Evolutionary conservation across 2,888 invertebrate genomes (phyloP).

Genomic region (Hemicrepidius hirtus): DNA sequence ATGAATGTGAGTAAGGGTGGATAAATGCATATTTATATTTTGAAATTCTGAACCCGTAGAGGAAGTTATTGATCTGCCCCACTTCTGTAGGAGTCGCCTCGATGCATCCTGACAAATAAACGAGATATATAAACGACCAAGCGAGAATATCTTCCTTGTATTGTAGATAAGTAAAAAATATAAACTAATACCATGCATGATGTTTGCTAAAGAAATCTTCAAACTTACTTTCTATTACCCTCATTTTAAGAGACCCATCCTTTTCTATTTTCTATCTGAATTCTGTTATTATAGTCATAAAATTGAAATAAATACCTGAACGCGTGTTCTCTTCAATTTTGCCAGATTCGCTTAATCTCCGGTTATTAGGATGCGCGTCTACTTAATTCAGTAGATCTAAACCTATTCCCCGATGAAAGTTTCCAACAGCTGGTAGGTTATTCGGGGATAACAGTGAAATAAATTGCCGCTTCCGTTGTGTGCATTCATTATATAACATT

Average conservation of each 20-base stretch:
- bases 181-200: background rate
- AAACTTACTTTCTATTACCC: background rate
- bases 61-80: constrained; percentile 46
- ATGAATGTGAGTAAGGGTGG: constrained; percentile 31
- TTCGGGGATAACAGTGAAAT: constrained; percentile 59
- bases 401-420: constrained; percentile 59
- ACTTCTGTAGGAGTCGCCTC: constrained; percentile 41
- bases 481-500: constrained; percentile 61
- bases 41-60: constrained; percentile 40
- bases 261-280: constrained; percentile 24
- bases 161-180: constrained; percentile 18
- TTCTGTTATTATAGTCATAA: constrained; percentile 27
- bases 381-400: constrained; percentile 58
- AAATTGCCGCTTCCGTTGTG: constrained; percentile 61
- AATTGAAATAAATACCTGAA: constrained; percentile 54
- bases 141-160: constrained; percentile 34
- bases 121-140: constrained; percentile 44
- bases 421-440: constrained; percentile 60
- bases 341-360: constrained; percentile 54
- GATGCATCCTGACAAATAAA: constrained; percentile 47
- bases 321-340: constrained; percentile 57
- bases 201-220: background rate
- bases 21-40: constrained; percentile 45
- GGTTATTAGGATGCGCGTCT: constrained; percentile 54
- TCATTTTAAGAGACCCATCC: background rate